These are phyloP conservation scores for Scytalopus superciliaris DNA, from an alignment of 2,113 vertebrate genomes.

Conservation along the genomic window DNA sequence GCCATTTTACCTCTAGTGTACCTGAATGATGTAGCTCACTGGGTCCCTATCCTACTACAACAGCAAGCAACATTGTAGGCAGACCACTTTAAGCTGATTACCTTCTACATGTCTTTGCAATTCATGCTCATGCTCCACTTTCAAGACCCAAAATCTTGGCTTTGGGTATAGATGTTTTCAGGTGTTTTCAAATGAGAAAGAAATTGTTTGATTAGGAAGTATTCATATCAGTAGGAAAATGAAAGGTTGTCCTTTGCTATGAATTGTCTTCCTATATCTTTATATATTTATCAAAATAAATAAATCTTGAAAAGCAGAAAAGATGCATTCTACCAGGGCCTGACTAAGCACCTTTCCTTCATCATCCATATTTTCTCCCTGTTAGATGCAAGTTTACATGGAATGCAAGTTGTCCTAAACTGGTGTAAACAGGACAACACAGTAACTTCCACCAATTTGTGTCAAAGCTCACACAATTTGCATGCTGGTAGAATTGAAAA, in stretches of 20 bases:
- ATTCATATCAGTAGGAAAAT: background rate
- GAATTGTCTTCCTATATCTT: background rate
- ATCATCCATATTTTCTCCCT: background rate
- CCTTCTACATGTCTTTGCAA: background rate
- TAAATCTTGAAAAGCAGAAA: background rate
- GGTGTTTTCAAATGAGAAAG: background rate
- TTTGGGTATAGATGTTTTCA: background rate
- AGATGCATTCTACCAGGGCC: background rate
- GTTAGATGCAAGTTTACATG: background rate
- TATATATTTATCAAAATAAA: background rate
- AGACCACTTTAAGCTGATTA: background rate
- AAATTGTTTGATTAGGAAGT: background rate
- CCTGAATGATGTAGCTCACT: background rate
- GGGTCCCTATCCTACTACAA: background rate
- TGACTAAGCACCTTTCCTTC: background rate
- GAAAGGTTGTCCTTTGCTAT: background rate
- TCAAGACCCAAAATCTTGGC: background rate
- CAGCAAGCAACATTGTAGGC: background rate
- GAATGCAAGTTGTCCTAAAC: background rate
- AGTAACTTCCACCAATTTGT: background rate
- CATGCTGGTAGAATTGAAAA: background rate
- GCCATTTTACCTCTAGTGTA: background rate
- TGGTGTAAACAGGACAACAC: background rate
- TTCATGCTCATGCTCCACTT: background rate
- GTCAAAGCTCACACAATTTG: background rate